Conservation (phyloP, 2,113 vertebrate species). For the Heteronetta atricapilla region DNA sequence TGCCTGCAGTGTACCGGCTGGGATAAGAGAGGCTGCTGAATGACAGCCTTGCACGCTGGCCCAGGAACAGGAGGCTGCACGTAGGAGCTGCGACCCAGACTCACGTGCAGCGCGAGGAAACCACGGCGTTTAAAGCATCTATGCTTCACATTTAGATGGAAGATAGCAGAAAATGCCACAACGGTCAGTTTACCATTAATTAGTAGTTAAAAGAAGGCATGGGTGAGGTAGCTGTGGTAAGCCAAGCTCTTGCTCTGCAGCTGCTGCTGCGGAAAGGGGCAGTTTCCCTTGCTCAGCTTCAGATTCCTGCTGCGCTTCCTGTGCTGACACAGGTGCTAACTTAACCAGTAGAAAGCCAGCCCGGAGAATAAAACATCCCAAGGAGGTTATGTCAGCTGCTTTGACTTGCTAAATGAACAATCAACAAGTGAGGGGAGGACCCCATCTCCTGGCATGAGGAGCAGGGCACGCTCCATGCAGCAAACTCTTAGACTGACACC, state of each 20-base stretch:
- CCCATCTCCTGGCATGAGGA: background rate
- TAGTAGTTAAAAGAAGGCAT: background rate
- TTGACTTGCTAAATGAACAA: background rate
- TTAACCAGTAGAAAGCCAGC: background rate
- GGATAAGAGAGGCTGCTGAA: background rate
- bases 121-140: background rate
- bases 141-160: background rate
- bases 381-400: background rate
- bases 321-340: background rate
- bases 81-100: background rate
- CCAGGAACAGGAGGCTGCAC: rapidly evolving
- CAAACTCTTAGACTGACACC: background rate
- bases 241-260: background rate
- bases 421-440: background rate
- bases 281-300: background rate
- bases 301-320: background rate
- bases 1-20: background rate
- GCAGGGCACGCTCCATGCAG: background rate
- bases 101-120: background rate
- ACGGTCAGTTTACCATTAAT: background rate
- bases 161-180: background rate
- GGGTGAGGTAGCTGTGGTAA: background rate
- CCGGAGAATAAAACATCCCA: background rate
- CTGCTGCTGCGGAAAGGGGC: background rate
- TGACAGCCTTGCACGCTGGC: background rate